Percentiles rank a stretch among this genome's conserved stretches.
Evolutionary conservation across 2,113 vertebrate species (phyloP).

Genomic region (Chunga burmeisteri): DNA sequence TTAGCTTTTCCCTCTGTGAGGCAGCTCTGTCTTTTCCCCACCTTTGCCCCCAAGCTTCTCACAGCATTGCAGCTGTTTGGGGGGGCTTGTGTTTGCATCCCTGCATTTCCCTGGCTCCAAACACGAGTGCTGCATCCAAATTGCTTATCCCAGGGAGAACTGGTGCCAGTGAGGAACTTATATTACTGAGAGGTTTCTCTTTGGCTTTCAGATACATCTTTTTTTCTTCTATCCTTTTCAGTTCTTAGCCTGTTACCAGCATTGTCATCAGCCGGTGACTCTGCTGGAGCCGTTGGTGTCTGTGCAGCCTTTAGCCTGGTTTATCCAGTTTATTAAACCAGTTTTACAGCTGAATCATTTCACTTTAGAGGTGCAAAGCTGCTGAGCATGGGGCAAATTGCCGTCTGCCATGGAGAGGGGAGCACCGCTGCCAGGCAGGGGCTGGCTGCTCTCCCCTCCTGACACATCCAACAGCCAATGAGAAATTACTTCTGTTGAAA

Average conservation of each 20-base stretch:
- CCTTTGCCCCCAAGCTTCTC: neutral
- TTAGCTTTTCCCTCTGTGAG: neutral
- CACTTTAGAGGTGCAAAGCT: neutral
- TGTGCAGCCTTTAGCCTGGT: neutral
- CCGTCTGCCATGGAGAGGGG: accelerated
- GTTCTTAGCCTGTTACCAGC: neutral
- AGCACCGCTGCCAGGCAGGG: neutral
- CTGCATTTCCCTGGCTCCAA: neutral
- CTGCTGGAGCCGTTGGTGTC: neutral
- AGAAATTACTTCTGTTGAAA: constrained; percentile 23
- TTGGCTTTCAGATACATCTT: neutral
- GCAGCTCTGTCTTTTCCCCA: neutral
- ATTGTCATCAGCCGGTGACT: neutral
- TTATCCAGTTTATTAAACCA: neutral
- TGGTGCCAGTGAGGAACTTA: neutral
- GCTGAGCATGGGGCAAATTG: neutral
- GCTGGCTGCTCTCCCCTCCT: neutral
- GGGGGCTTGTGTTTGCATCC: neutral
- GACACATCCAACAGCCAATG: neutral
- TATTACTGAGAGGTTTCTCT: neutral
- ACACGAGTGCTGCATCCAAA: neutral
- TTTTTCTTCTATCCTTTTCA: neutral
- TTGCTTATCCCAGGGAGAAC: neutral
- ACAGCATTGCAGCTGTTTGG: neutral
- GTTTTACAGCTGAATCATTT: constrained; percentile 20